Evolutionary conservation across 2,888 invertebrate genomes (phyloP).

Genomic region (Phania funesta): DNA sequence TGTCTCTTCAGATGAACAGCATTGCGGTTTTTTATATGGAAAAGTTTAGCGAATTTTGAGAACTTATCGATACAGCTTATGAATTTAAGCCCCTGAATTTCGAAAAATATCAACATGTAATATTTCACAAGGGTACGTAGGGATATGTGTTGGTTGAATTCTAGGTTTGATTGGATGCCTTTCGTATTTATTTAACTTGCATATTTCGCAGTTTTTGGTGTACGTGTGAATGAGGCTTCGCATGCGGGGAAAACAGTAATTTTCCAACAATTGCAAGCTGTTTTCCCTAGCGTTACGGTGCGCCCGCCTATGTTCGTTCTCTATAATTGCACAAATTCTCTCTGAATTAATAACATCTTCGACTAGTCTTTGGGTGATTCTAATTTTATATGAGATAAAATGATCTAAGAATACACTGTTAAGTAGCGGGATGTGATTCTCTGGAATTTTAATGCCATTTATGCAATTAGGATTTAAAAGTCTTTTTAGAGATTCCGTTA

Average conservation of each 20-base stretch:
- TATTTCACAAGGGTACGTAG: neutral
- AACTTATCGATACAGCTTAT: neutral
- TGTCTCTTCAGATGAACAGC: too few relatives aligned
- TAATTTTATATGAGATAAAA: neutral
- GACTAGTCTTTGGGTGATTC: neutral
- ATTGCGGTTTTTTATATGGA: too few relatives aligned
- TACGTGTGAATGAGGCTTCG: neutral
- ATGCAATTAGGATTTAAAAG: neutral
- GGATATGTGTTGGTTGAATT: neutral
- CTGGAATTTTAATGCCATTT: neutral
- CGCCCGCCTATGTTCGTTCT: conserved; percentile 9
- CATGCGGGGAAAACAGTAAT: conserved; percentile 9
- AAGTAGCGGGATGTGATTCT: neutral
- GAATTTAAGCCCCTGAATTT: neutral
- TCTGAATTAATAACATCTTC: neutral
- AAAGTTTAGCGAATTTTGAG: too few relatives aligned
- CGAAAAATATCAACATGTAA: neutral
- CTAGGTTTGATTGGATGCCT: neutral
- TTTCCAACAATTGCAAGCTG: neutral
- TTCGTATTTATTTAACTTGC: neutral
- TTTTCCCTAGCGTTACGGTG: neutral
- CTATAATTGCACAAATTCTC: neutral
- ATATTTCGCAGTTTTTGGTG: neutral
- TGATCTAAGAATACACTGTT: neutral
- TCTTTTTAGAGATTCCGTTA: neutral